These are phyloP conservation scores for Aptenodytes forsteri DNA, from an alignment of 2,113 vertebrate species.

Conservation along the genomic window DNA sequence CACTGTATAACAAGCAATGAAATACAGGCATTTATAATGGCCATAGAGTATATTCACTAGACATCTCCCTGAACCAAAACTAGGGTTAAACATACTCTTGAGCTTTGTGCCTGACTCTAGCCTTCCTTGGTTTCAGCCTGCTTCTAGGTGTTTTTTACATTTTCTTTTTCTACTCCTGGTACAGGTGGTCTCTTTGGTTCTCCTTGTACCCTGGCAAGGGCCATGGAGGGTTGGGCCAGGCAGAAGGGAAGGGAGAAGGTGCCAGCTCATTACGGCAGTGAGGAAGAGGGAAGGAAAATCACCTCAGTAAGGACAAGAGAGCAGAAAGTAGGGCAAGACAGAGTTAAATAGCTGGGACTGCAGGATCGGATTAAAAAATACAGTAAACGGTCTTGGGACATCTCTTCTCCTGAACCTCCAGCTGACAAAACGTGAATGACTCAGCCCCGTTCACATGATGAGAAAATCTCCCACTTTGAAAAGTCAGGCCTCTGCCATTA, in stretches of 20 bases:
- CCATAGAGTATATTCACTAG: background rate
- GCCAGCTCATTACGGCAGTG: background rate
- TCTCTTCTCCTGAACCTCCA: background rate
- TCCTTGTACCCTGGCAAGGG: background rate
- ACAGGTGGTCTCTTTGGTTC: background rate
- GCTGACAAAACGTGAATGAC: background rate
- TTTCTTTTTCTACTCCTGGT: background rate
- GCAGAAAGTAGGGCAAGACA: background rate
- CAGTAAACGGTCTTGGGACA: background rate
- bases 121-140: background rate
- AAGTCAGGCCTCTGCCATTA: background rate
- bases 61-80: background rate
- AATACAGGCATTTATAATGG: background rate
- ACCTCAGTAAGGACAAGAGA: background rate
- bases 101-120: background rate
- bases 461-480: conserved; percentile 10
- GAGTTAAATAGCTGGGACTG: background rate
- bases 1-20: background rate
- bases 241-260: background rate
- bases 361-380: background rate
- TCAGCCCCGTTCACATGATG: background rate
- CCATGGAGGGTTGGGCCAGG: background rate
- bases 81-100: background rate
- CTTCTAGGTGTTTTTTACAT: background rate
- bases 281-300: background rate